A percentile compares a stretch with the other conserved stretches of the same genome.
Evolutionary conservation across 2,113 vertebrate genomes (phyloP).

Genomic region (Lampris megalopsis): DNA sequence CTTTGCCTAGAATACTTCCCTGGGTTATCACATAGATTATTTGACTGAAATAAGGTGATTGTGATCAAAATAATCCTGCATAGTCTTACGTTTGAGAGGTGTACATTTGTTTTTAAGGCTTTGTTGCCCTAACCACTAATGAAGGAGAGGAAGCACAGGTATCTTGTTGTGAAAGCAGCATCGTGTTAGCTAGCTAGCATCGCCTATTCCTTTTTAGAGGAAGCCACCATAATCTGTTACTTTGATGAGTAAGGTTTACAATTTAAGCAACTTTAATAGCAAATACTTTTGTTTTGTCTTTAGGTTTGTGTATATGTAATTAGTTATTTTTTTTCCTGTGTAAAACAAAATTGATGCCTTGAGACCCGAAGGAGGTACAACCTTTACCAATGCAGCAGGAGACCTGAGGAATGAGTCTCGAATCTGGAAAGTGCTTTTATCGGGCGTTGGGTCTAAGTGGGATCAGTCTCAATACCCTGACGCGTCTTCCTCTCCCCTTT

Average conservation of each 20-base stretch:
- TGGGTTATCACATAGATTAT: too few species aligned
- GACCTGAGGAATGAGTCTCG: background rate
- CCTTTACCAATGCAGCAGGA: conserved; percentile 68
- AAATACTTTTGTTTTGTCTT: conserved; percentile 31
- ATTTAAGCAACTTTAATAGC: conserved; percentile 37
- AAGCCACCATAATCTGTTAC: background rate
- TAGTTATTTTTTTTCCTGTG: conserved; percentile 27
- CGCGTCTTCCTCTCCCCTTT: background rate
- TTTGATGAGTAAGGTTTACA: conserved; percentile 55
- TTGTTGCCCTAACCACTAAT: conserved; percentile 49
- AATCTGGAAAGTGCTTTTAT: conserved; percentile 65
- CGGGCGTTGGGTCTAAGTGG: conserved; percentile 12
- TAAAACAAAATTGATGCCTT: conserved; percentile 53
- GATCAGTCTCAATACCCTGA: conserved; percentile 1
- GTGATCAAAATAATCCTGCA: background rate
- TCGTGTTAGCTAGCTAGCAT: conserved; percentile 37
- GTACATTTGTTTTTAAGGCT: conserved; percentile 5
- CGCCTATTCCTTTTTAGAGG: conserved; percentile 19
- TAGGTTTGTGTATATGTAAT: conserved; percentile 43
- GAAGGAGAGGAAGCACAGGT: conserved; percentile 24
- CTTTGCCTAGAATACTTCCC: conserved; percentile 39
- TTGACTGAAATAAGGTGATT: background rate
- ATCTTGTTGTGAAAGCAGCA: conserved; percentile 21
- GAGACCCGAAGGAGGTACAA: conserved; percentile 52
- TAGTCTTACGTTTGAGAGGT: background rate